Conservation (phyloP, 2,797 vertebrate species). For the Pipistrellus nathusii region DNA sequence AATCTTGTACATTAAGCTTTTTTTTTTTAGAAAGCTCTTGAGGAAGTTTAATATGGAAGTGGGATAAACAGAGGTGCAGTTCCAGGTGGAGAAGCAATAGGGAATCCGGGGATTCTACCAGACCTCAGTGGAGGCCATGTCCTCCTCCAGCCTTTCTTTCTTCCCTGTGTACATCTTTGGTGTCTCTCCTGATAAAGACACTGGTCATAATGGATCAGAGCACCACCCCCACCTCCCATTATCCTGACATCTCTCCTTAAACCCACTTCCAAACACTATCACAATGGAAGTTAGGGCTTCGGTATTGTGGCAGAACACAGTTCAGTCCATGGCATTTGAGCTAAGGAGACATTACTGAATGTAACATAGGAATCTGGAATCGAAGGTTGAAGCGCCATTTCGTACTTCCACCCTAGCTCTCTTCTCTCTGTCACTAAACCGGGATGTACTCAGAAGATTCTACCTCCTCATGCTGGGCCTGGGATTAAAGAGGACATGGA, state of each 20-base stretch:
- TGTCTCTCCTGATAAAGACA: background rate
- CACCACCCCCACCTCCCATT: background rate
- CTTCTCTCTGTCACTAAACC: background rate
- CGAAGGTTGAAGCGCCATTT: background rate
- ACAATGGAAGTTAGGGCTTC: background rate
- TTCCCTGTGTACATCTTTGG: background rate
- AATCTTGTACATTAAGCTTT: background rate
- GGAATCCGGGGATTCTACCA: background rate
- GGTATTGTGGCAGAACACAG: background rate
- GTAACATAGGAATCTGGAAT: background rate
- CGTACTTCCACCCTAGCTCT: background rate
- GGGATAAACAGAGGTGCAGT: background rate
- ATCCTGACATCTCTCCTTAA: background rate
- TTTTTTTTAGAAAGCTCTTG: background rate
- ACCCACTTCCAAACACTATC: background rate
- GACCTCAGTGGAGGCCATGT: background rate
- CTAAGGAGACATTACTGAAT: background rate
- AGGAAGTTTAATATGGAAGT: background rate
- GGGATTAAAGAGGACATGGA: background rate
- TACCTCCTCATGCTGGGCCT: background rate
- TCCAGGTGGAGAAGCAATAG: background rate
- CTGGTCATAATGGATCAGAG: background rate
- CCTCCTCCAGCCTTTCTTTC: fast-evolving
- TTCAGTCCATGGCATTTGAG: background rate
- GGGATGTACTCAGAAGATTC: fast-evolving